A percentile compares a stretch with the other conserved stretches of the same genome.
These are phyloP conservation scores for Hirtodrosophila cameraria DNA, from an alignment of 2,888 invertebrate species.

Conservation along the genomic window DNA sequence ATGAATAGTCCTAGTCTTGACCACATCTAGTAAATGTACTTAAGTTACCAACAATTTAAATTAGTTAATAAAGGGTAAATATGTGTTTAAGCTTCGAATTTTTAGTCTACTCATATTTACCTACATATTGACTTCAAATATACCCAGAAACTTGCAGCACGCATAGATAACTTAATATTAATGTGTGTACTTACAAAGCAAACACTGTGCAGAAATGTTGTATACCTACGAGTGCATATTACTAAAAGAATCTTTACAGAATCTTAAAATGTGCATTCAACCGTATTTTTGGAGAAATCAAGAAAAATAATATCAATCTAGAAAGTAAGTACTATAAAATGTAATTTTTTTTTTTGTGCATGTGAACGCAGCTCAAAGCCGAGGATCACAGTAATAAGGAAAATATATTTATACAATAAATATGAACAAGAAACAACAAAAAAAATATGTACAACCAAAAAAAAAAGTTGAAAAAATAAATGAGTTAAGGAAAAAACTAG, in stretches of 20 bases:
- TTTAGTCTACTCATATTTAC: too few relatives aligned
- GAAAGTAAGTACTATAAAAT: neutral
- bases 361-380: slow-evolving; percentile 34
- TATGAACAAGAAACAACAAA: neutral
- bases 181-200: neutral
- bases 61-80: slow-evolving; percentile 27
- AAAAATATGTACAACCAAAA: slow-evolving; percentile 23
- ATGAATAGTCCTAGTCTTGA: neutral
- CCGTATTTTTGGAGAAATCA: slow-evolving; percentile 4
- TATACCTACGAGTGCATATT: slow-evolving; percentile 2
- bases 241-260: neutral
- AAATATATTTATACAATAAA: neutral
- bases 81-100: slow-evolving; percentile 4
- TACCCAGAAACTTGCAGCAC: slow-evolving; percentile 51
- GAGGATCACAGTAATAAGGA: neutral
- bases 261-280: neutral
- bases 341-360: slow-evolving; percentile 14
- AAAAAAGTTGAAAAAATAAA: too few relatives aligned
- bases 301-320: neutral
- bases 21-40: slow-evolving; percentile 4
- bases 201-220: slow-evolving; percentile 29
- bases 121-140: neutral
- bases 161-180: slow-evolving; percentile 30
- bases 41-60: slow-evolving; percentile 40
- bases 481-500: too few relatives aligned